These are phyloP conservation scores for Atta colombica DNA, from an alignment of 1,140 invertebrate genomes.

Conservation along the genomic window DNA sequence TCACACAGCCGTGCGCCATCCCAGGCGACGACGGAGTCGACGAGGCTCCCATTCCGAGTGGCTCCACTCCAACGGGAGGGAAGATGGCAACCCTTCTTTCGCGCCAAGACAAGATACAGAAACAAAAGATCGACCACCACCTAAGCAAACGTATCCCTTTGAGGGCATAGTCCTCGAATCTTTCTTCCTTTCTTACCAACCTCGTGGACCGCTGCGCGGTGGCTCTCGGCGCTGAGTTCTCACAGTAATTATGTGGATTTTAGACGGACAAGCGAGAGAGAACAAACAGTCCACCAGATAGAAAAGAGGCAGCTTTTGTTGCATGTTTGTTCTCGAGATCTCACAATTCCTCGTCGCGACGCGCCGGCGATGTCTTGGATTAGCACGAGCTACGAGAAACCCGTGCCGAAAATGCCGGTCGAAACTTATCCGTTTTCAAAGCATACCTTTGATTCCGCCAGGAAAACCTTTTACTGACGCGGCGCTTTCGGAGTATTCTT, in stretches of 20 bases:
- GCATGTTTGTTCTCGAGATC: conserved; percentile 57
- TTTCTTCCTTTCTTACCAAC: conserved; percentile 21
- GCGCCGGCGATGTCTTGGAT: conserved; percentile 45
- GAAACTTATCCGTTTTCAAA: conserved; percentile 41
- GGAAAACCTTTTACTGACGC: conserved; percentile 5
- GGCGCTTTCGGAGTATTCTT: background rate
- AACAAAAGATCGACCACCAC: conserved; percentile 71
- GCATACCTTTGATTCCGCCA: background rate
- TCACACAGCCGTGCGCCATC: conserved; percentile 4
- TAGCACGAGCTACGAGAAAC: conserved; percentile 53
- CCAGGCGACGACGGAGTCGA: conserved; percentile 27
- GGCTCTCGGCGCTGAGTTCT: conserved; percentile 63
- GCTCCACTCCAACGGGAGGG: conserved; percentile 31
- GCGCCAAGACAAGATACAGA: conserved; percentile 68
- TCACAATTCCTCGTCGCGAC: conserved; percentile 27
- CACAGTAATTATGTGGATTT: conserved; percentile 76
- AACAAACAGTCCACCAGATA: conserved; percentile 63
- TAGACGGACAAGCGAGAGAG: conserved; percentile 49
- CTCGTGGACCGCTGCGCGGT: conserved; percentile 65
- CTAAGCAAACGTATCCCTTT: conserved; percentile 70
- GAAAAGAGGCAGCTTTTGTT: conserved; percentile 30
- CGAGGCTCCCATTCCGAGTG: conserved; percentile 46
- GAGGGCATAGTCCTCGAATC: conserved; percentile 55
- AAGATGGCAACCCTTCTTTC: conserved; percentile 48
- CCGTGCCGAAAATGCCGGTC: conserved; percentile 55